phyloP scores from a whole-genome alignment of 2,797 vertebrate species.

The Nyctalus aviator region DNA sequence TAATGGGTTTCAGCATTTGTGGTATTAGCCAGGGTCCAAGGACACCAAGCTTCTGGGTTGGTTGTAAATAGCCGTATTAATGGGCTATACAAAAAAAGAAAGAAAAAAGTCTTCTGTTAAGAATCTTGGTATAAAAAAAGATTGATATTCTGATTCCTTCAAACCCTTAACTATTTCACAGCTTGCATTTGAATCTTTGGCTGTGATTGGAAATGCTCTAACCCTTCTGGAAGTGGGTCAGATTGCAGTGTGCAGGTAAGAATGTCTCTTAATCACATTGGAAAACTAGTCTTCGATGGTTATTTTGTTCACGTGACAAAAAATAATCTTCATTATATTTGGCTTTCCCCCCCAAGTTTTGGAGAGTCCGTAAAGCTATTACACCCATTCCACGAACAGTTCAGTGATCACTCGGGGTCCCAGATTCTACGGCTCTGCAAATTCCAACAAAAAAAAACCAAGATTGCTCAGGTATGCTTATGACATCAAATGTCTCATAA shows the following conservation, averaged over 20 bases:
- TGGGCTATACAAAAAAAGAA: neutral
- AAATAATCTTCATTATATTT: constrained; percentile 29
- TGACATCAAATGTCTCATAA: neutral
- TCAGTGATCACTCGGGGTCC: constrained; percentile 94
- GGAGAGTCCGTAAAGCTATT: constrained; percentile 96
- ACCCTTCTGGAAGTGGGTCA: constrained; percentile 97
- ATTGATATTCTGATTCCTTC: constrained; percentile 16
- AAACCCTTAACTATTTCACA: constrained; percentile 78
- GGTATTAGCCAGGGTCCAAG: neutral
- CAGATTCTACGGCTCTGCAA: constrained; percentile 95
- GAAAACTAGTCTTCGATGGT: neutral
- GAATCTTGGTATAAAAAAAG: constrained; percentile 7
- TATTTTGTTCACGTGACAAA: neutral
- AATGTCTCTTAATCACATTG: neutral
- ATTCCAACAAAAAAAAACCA: constrained; percentile 99
- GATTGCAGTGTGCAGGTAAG: constrained; percentile 97
- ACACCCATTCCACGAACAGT: constrained; percentile 97
- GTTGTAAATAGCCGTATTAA: neutral
- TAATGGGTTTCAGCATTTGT: neutral
- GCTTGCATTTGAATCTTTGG: constrained; percentile 98
- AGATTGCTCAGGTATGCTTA: constrained; percentile 94
- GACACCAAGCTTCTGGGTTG: neutral
- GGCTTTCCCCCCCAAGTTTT: constrained; percentile 89
- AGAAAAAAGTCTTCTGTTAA: neutral
- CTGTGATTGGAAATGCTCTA: constrained; percentile 96